Evolutionary conservation across 2,888 invertebrate species (phyloP).

Genomic region (Dasypolia templi): DNA sequence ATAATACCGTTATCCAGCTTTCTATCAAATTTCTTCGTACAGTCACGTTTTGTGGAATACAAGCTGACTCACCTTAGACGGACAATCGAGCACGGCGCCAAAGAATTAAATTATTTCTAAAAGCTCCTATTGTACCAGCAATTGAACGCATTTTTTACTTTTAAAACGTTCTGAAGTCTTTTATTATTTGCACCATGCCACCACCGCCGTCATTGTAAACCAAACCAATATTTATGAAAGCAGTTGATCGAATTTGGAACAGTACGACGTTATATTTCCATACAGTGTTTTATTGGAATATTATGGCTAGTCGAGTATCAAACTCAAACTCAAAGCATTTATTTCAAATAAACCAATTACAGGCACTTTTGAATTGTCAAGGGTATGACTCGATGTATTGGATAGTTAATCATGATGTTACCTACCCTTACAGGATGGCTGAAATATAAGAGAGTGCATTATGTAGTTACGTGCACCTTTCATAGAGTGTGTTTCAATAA

Average conservation of each 20-base stretch:
- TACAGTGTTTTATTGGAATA: constrained; percentile 49
- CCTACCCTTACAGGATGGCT: background rate
- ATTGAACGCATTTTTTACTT: constrained; percentile 40
- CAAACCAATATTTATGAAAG: constrained; percentile 39
- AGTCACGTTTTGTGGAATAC: constrained; percentile 49
- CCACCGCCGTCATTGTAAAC: constrained; percentile 15
- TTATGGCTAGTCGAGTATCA: constrained; percentile 32
- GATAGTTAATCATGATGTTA: background rate
- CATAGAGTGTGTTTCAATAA: background rate
- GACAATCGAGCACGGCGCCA: constrained; percentile 41
- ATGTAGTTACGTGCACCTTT: background rate
- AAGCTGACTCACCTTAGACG: constrained; percentile 60
- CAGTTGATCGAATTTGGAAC: constrained; percentile 43
- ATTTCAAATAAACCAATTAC: too few relatives aligned
- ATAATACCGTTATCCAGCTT: constrained; percentile 59
- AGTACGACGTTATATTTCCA: constrained; percentile 17
- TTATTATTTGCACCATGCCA: constrained; percentile 37
- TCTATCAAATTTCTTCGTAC: constrained; percentile 60
- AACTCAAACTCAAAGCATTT: too few relatives aligned
- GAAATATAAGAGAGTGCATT: background rate
- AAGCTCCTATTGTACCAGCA: constrained; percentile 53
- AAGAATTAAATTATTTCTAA: constrained; percentile 52
- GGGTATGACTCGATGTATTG: constrained; percentile 11
- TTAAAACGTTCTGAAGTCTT: constrained; percentile 36
- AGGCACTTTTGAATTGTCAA: too few relatives aligned